Evolutionary conservation across 2,113 vertebrate species (phyloP).

Genomic region (Hyaena hyaena): DNA sequence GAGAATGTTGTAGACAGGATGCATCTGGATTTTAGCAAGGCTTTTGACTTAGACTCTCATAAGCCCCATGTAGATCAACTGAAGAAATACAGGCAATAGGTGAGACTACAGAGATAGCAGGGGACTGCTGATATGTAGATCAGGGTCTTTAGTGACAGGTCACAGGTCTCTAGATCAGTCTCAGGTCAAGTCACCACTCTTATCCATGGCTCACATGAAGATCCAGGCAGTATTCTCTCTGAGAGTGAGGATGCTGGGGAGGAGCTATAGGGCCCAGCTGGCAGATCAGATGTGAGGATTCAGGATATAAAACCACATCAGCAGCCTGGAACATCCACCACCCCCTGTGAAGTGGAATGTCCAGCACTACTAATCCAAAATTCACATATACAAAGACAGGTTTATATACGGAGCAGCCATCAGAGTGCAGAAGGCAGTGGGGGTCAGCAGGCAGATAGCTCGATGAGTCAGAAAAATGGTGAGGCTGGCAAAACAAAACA

Average conservation of each 20-base stretch:
- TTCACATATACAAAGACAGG: slow-evolving; percentile 51
- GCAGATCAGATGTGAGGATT: slow-evolving; percentile 13
- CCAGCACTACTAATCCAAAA: slow-evolving; percentile 22
- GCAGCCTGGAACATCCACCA: not conserved
- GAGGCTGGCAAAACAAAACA: not conserved
- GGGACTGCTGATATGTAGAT: slow-evolving; percentile 9
- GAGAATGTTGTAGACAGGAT: slow-evolving; percentile 79
- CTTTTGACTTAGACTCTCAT: slow-evolving; percentile 59
- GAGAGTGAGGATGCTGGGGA: not conserved
- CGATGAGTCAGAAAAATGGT: slow-evolving; percentile 52
- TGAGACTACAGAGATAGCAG: slow-evolving; percentile 28
- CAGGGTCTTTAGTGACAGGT: slow-evolving; percentile 19
- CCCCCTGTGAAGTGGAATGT: slow-evolving; percentile 47
- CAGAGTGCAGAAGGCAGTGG: slow-evolving; percentile 13
- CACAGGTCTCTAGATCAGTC: slow-evolving; percentile 11
- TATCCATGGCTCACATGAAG: not conserved
- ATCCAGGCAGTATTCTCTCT: slow-evolving; percentile 9
- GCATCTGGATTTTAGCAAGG: slow-evolving; percentile 72
- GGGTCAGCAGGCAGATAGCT: slow-evolving; percentile 1
- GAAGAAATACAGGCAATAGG: slow-evolving; percentile 62
- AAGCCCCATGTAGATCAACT: slow-evolving; percentile 46
- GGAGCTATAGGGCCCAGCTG: not conserved
- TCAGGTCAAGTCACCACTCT: not conserved
- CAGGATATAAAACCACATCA: slow-evolving; percentile 33
- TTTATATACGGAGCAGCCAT: slow-evolving; percentile 42